Conservation (phyloP, 2,888 invertebrate genomes). For the Empis livida region DNA sequence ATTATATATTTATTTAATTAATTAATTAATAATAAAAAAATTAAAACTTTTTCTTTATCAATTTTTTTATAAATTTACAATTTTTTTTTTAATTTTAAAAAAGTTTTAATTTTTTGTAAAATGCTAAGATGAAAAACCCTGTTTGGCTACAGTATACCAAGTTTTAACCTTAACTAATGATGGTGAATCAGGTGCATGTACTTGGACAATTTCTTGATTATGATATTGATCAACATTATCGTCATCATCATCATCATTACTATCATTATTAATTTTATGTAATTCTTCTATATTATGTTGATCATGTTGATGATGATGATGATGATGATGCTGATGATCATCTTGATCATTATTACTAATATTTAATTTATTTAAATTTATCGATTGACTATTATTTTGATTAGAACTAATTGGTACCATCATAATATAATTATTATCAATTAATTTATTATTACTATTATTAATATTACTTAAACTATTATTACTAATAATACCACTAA, state of each 20-base stretch:
- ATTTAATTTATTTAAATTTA: slow-evolving; percentile 2
- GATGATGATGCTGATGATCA: slow-evolving; percentile 7
- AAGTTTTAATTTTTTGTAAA: not conserved
- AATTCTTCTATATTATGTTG: slow-evolving; percentile 3
- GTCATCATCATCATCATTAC: slow-evolving; percentile 6
- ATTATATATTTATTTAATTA: too few species aligned
- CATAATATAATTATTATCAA: too few species aligned
- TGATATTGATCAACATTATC: slow-evolving; percentile 4
- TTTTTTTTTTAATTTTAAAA: too few species aligned
- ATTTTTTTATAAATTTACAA: too few species aligned
- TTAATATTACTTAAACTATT: not conserved
- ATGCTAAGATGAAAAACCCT: slow-evolving; percentile 36
- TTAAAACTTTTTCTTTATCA: too few species aligned
- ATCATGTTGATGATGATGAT: slow-evolving; percentile 11
- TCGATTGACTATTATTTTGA: too few species aligned
- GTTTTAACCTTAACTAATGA: slow-evolving; percentile 35
- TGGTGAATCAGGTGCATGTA: slow-evolving; percentile 29
- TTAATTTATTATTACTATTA: not conserved
- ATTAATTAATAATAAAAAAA: too few species aligned
- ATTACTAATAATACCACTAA: not conserved
- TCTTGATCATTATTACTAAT: slow-evolving; percentile 5
- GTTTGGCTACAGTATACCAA: slow-evolving; percentile 37
- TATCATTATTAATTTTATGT: slow-evolving; percentile 3
- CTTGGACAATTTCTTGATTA: slow-evolving; percentile 5
- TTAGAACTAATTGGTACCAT: too few species aligned